These are phyloP conservation scores for Agrochola macilenta DNA, from an alignment of 2,888 invertebrate genomes.

Conservation along the genomic window DNA sequence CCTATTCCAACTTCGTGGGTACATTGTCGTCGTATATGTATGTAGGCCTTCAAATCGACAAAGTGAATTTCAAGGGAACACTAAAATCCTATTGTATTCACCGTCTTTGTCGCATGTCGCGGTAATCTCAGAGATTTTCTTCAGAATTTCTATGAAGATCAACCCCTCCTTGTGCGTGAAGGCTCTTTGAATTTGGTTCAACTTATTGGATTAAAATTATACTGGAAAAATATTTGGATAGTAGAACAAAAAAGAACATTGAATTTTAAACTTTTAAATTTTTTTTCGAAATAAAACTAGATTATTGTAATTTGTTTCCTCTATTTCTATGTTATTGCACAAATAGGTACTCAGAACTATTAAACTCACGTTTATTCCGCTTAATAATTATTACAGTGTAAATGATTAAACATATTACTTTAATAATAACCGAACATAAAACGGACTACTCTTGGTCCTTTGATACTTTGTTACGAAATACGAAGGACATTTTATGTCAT, in stretches of 20 bases:
- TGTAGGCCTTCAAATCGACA: slow-evolving; percentile 16
- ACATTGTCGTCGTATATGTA: slow-evolving; percentile 2
- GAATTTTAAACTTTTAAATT: too few relatives aligned
- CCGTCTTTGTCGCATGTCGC: slow-evolving; percentile 51
- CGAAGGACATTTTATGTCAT: not conserved
- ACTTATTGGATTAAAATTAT: slow-evolving; percentile 17
- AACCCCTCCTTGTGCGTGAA: slow-evolving; percentile 17
- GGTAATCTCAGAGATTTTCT: slow-evolving; percentile 56
- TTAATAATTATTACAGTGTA: too few relatives aligned
- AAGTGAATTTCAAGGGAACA: slow-evolving; percentile 30
- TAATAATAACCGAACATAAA: too few relatives aligned
- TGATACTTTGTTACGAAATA: too few relatives aligned
- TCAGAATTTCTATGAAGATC: slow-evolving; percentile 56
- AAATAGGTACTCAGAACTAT: too few relatives aligned
- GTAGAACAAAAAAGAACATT: not conserved
- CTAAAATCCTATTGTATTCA: slow-evolving; percentile 59
- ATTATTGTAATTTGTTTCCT: not conserved
- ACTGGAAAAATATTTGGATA: not conserved
- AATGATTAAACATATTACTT: too few relatives aligned
- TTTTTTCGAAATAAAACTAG: too few relatives aligned
- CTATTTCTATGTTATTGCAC: too few relatives aligned
- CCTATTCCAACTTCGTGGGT: not conserved
- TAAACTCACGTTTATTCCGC: too few relatives aligned
- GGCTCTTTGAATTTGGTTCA: slow-evolving; percentile 35
- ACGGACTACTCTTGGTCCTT: too few relatives aligned